These are phyloP conservation scores for Drosophila antonietae DNA, from an alignment of 2,888 invertebrate species.

Conservation along the genomic window DNA sequence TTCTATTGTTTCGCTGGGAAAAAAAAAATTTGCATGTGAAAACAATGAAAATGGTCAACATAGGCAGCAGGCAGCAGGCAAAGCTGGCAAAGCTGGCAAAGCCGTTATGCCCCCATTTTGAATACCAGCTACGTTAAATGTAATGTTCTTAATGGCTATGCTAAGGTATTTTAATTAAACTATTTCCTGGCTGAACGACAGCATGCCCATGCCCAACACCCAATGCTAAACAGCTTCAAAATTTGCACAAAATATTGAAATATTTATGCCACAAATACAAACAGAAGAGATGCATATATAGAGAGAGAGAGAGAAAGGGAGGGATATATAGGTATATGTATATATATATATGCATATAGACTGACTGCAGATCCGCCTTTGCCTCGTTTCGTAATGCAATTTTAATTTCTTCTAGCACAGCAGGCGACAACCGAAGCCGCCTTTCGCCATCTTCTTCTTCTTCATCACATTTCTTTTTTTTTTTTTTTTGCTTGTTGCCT, in stretches of 20 bases:
- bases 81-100: slow-evolving; percentile 8
- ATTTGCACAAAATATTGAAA: slow-evolving; percentile 78
- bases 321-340: background rate
- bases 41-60: slow-evolving; percentile 76
- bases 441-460: slow-evolving; percentile 23
- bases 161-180: slow-evolving; percentile 81
- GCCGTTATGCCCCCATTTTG: slow-evolving; percentile 33
- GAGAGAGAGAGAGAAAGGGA: too few species aligned
- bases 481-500: slow-evolving; percentile 13
- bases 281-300: slow-evolving; percentile 22
- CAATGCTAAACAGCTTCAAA: slow-evolving; percentile 70
- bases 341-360: background rate
- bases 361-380: slow-evolving; percentile 41
- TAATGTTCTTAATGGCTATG: slow-evolving; percentile 74
- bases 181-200: slow-evolving; percentile 69
- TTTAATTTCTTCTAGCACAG: slow-evolving; percentile 76
- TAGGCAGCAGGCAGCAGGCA: slow-evolving; percentile 21
- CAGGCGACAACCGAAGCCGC: slow-evolving; percentile 63
- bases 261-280: slow-evolving; percentile 63
- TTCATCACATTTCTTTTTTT: background rate
- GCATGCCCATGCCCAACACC: slow-evolving; percentile 4
- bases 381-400: slow-evolving; percentile 70
- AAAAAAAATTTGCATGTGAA: slow-evolving; percentile 66
- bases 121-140: slow-evolving; percentile 60
- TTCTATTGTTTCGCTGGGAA: slow-evolving; percentile 56